Conservation (phyloP, 2,113 vertebrate species). For the Hucho hucho region DNA sequence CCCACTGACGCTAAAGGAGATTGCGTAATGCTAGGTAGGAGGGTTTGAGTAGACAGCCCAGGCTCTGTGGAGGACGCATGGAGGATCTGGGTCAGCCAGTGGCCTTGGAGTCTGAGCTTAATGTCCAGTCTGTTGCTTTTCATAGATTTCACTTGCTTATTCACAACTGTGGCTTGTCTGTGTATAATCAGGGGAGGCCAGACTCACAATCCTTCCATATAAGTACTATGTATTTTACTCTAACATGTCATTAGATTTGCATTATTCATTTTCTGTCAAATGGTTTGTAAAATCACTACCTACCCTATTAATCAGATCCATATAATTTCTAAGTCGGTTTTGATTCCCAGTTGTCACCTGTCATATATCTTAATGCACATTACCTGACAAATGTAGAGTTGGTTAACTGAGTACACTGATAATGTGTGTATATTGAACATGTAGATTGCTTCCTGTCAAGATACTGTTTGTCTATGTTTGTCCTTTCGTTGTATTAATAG, state of each 20-base stretch:
- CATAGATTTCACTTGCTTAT: no score
- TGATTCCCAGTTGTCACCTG: neutral
- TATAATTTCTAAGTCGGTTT: neutral
- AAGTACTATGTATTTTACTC: neutral
- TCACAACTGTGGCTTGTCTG: neutral
- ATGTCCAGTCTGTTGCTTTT: no score
- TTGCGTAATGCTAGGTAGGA: neutral
- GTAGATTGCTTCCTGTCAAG: neutral
- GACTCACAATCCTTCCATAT: neutral
- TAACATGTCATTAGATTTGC: neutral
- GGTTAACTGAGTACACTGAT: neutral
- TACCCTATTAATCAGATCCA: neutral
- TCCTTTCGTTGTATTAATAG: neutral
- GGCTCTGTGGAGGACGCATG: neutral
- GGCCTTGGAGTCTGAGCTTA: neutral
- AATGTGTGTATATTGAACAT: neutral
- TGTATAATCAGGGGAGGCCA: neutral
- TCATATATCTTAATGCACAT: neutral
- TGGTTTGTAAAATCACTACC: neutral
- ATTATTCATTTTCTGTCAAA: constrained; percentile 1
- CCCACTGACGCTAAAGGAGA: neutral
- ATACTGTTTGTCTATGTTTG: neutral
- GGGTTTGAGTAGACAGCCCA: neutral
- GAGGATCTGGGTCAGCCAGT: neutral
- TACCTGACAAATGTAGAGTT: neutral